Base-by-base conservation (phyloP, 2,888 invertebrate genomes). In the Leucophenga maculata region DNA sequence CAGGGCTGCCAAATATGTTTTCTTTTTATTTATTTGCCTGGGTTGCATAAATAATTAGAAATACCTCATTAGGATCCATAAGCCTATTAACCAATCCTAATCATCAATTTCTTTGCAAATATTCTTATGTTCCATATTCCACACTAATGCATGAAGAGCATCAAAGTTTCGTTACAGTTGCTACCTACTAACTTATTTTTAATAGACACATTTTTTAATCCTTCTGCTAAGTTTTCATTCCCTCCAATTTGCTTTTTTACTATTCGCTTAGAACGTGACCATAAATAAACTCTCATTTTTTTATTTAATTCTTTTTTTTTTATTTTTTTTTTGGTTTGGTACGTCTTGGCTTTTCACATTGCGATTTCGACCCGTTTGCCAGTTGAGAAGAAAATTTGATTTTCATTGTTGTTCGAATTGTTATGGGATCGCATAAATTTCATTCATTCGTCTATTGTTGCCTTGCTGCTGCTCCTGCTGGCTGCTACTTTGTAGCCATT, bases 321-420 rank as follows among this genome's bases (percentile, higher is more conserved):
- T 48, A 8, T 22, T 6, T 16, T 48, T 48, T n/a, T 46, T 14
- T 22, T 64, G 22, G 20, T 13, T 39, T 31, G 3, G n/a, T 14
- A 6, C 26, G 6, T 11, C 6, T 14, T 39, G 22, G 9, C 3
- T 54, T 16, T 54, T 16, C 11, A 31, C 20, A 14, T 57, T 59
- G 31, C 32, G n/a, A 14, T n/a, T 32, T 2, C 31, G 57, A 57
- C 26, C 31, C 26, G 8, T 72, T n/a, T 72, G 68, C 74, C 71
- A 74, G 44, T 75, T 74, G 73, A 70, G 74, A 73, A 75, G 77
- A 76, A 75, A 77, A 76, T 77, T 74, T 75, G 75, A 75, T 77
- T 77, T 77, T 76, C 73, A 74, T 77, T 76, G 72, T 74, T 74
- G 70, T 68, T 72, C 69, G 70, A 48, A 67, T 67, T 67, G 67